phyloP scores from a whole-genome alignment of 1,140 invertebrate species.

The Zaprionus lachaisei region DNA sequence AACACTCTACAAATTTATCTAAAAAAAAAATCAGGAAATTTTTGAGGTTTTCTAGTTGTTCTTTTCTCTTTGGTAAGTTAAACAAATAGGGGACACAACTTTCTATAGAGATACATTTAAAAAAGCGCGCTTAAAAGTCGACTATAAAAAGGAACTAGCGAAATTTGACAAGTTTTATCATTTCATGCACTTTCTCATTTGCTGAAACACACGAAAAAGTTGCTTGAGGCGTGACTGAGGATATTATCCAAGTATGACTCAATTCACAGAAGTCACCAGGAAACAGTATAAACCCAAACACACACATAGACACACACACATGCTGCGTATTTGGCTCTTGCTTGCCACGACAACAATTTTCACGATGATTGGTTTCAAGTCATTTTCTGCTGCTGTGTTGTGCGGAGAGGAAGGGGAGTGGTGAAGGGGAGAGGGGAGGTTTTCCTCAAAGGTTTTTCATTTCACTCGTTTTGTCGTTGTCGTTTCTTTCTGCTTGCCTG shows the following conservation, averaged over 20 bases:
- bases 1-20: background rate
- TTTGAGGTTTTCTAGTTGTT: background rate
- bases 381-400: slow-evolving; percentile 49
- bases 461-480: slow-evolving; percentile 54
- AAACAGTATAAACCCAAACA: slow-evolving; percentile 34
- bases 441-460: slow-evolving; percentile 53
- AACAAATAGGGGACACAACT: background rate
- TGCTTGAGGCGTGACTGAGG: slow-evolving; percentile 23
- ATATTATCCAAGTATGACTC: slow-evolving; percentile 53
- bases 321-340: slow-evolving; percentile 33
- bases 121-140: background rate
- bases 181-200: slow-evolving; percentile 22
- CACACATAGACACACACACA: slow-evolving; percentile 15
- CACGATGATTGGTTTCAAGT: slow-evolving; percentile 79
- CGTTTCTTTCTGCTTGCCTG: slow-evolving; percentile 11
- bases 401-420: background rate
- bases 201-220: slow-evolving; percentile 21
- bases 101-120: background rate
- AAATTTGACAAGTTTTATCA: background rate
- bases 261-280: slow-evolving; percentile 58
- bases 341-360: slow-evolving; percentile 65
- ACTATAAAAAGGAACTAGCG: background rate
- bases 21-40: background rate
- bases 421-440: background rate
- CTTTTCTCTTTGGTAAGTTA: too few relatives aligned